These are phyloP conservation scores for Platyscapa corneri DNA, from an alignment of 1,140 invertebrate genomes.

Conservation along the genomic window DNA sequence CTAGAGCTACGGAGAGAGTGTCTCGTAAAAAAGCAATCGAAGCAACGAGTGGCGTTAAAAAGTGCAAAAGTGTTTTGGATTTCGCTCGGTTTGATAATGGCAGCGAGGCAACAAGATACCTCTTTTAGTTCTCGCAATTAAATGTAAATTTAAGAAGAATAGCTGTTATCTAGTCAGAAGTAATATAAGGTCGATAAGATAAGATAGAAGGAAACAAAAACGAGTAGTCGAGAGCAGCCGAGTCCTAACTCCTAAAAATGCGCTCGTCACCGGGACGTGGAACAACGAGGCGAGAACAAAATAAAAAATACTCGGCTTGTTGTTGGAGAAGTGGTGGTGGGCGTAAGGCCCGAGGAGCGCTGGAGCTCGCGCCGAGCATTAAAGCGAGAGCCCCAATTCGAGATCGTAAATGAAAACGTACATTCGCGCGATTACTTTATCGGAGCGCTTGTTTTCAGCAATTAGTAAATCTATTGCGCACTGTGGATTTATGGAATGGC, in stretches of 20 bases:
- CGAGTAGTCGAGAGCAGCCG: too few relatives aligned
- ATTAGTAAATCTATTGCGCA: slow-evolving; percentile 47
- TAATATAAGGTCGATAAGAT: background rate
- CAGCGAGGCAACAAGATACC: background rate
- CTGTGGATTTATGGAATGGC: slow-evolving; percentile 20
- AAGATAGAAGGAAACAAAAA: too few relatives aligned
- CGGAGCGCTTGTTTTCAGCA: slow-evolving; percentile 22
- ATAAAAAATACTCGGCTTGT: slow-evolving; percentile 6
- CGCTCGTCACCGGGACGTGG: too few relatives aligned
- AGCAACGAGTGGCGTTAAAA: too few relatives aligned
- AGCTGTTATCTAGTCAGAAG: slow-evolving; percentile 13
- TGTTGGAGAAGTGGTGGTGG: background rate
- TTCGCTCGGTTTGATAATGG: background rate
- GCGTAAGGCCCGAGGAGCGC: background rate
- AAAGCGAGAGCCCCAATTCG: slow-evolving; percentile 37
- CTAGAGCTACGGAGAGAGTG: too few relatives aligned
- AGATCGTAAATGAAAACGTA: slow-evolving; percentile 21
- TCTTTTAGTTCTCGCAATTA: slow-evolving; percentile 10
- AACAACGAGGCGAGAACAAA: background rate
- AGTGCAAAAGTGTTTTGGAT: too few relatives aligned
- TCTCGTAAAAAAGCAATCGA: too few relatives aligned
- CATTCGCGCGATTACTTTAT: background rate
- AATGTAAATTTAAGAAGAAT: background rate
- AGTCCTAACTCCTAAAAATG: too few relatives aligned
- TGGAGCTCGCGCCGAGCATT: background rate